phyloP scores from a whole-genome alignment of 1,140 invertebrate genomes.

The Monochamus saltuarius region DNA sequence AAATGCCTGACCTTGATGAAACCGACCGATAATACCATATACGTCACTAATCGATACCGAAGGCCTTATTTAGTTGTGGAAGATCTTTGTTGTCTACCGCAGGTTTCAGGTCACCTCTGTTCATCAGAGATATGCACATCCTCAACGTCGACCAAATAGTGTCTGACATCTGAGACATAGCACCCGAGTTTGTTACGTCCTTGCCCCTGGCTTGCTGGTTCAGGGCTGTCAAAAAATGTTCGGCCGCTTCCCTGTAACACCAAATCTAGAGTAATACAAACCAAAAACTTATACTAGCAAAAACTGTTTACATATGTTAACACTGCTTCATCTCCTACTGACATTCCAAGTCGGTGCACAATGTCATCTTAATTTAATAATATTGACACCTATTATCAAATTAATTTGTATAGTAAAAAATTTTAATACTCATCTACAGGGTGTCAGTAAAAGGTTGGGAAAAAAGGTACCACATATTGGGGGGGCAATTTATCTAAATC shows the following conservation, averaged over 20 bases:
- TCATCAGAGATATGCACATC: constrained; percentile 86
- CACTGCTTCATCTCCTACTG: too few species aligned
- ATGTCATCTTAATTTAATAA: too few species aligned
- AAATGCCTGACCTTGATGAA: not conserved
- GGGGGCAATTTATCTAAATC: too few species aligned
- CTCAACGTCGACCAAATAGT: constrained; percentile 94
- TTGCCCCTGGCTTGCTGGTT: constrained; percentile 87
- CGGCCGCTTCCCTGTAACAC: constrained; percentile 80
- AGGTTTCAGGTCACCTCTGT: constrained; percentile 75
- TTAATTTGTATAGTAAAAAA: too few species aligned
- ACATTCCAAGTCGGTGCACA: too few species aligned
- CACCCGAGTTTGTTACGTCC: constrained; percentile 54
- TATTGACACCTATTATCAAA: too few species aligned
- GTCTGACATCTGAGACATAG: constrained; percentile 76
- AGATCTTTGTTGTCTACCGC: constrained; percentile 74
- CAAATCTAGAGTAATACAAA: too few species aligned
- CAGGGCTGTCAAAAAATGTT: constrained; percentile 90
- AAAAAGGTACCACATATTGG: too few species aligned
- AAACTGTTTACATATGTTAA: too few species aligned
- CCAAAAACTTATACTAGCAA: too few species aligned
- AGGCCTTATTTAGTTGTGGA: constrained; percentile 64
- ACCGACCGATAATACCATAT: not conserved
- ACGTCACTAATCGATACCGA: constrained; percentile 47
- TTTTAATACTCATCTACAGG: too few species aligned
- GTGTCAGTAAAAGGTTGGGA: too few species aligned